Conservation (phyloP, 64 coral and sea anemone species). For the Actinia equina region DNA sequence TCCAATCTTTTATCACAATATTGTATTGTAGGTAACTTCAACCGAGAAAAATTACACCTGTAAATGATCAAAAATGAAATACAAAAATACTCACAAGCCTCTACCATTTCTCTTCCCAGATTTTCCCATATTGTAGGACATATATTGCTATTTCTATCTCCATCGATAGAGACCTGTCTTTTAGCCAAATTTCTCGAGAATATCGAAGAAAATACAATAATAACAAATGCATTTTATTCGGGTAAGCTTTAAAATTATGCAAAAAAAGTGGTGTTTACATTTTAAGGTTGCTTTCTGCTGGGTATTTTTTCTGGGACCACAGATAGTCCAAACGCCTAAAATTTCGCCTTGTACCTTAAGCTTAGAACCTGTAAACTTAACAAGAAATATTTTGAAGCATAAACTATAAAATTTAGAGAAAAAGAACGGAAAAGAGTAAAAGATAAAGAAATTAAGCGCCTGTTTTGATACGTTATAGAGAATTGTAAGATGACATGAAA, state of each 20-base stretch:
- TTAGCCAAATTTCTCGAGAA: background rate
- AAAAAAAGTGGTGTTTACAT: constrained; percentile 7
- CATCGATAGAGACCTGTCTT: background rate
- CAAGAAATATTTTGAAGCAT: background rate
- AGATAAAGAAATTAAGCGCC: background rate
- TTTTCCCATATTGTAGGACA: background rate
- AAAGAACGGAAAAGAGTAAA: background rate
- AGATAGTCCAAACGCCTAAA: background rate
- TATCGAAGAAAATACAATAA: background rate
- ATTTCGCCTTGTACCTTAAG: background rate
- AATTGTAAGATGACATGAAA: background rate
- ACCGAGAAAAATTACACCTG: background rate
- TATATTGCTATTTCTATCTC: background rate
- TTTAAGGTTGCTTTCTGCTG: background rate
- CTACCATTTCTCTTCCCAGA: background rate
- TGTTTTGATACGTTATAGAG: background rate
- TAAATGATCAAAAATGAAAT: constrained; percentile 7
- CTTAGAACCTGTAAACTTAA: background rate
- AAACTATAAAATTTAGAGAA: background rate
- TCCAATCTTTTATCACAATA: constrained; percentile 62
- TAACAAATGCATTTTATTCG: constrained; percentile 1
- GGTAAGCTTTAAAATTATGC: background rate
- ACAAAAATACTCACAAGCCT: background rate
- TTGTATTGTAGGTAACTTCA: constrained; percentile 48
- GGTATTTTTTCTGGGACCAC: background rate